phyloP scores from a whole-genome alignment of 2,797 vertebrate species.

The Chloroceryle inda region DNA sequence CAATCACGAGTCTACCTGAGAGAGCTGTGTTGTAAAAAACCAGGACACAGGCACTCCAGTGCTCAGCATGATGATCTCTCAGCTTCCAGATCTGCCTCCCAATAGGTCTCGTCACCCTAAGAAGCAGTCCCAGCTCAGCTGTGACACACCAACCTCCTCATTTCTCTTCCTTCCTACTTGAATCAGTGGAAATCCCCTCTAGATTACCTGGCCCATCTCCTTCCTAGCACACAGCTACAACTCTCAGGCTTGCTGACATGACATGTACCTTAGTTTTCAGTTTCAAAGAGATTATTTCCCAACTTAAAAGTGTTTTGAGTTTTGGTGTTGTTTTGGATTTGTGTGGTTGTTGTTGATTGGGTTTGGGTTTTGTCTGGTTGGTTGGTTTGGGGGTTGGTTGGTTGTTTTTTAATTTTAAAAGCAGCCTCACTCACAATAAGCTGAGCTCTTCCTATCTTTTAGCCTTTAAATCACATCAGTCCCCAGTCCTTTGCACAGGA shows the following conservation, averaged over 20 bases:
- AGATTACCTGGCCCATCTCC: not conserved
- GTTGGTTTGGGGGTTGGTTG: too few species aligned
- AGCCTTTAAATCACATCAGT: not conserved
- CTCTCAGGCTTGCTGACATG: not conserved
- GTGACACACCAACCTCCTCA: not conserved
- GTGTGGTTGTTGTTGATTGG: not conserved
- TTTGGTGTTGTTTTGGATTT: not conserved
- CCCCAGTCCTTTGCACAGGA: not conserved
- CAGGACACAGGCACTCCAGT: not conserved
- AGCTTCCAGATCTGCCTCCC: not conserved
- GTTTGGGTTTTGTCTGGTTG: not conserved
- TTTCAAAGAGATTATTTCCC: not conserved
- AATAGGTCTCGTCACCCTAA: not conserved
- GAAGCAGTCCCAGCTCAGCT: not conserved
- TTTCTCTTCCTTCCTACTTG: not conserved
- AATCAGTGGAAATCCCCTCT: not conserved
- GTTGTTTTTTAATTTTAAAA: not conserved
- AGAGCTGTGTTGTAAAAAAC: not conserved
- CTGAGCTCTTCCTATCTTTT: not conserved
- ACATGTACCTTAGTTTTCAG: not conserved
- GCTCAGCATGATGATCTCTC: not conserved
- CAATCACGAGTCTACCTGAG: fast-evolving
- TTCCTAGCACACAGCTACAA: not conserved
- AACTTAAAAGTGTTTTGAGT: not conserved
- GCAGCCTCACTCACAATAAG: not conserved